phyloP scores from a whole-genome alignment of 1,140 invertebrate species.

The Ditylenchus dipsaci region DNA sequence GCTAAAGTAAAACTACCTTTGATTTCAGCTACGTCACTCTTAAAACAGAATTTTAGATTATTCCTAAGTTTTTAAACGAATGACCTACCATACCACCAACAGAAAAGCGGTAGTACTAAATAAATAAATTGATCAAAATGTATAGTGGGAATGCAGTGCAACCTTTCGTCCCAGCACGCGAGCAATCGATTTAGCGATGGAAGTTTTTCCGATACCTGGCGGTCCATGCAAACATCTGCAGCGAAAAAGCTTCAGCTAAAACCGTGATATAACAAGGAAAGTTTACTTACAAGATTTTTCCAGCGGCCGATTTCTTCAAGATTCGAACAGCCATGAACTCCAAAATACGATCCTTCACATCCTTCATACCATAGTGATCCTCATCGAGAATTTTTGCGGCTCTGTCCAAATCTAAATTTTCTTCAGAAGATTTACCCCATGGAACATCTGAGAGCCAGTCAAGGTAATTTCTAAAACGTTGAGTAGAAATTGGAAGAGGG shows the following conservation, averaged over 20 bases:
- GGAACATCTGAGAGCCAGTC: constrained; percentile 96
- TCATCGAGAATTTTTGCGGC: constrained; percentile 83
- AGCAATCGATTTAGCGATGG: constrained; percentile 90
- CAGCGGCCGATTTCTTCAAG: constrained; percentile 86
- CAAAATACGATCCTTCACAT: constrained; percentile 96
- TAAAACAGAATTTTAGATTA: too few species aligned
- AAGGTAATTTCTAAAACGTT: constrained; percentile 89
- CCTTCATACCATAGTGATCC: constrained; percentile 99
- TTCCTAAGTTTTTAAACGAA: too few species aligned
- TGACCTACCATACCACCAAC: constrained; percentile 81
- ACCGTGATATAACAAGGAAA: too few species aligned
- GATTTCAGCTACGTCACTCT: constrained; percentile 94
- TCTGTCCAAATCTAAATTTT: constrained; percentile 80
- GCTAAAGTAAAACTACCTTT: constrained; percentile 68
- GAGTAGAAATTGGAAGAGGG: not conserved
- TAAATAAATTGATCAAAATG: not conserved
- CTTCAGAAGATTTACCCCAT: constrained; percentile 88
- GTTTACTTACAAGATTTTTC: constrained; percentile 82
- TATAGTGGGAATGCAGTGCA: not conserved
- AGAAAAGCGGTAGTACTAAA: constrained; percentile 74
- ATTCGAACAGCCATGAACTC: constrained; percentile 98
- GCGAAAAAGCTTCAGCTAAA: too few species aligned
- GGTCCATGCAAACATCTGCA: constrained; percentile 81
- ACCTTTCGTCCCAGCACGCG: constrained; percentile 78
- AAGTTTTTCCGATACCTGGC: constrained; percentile 96